Base-by-base conservation (phyloP, 2,113 vertebrate genomes). In the Chamaea fasciata region DNA sequence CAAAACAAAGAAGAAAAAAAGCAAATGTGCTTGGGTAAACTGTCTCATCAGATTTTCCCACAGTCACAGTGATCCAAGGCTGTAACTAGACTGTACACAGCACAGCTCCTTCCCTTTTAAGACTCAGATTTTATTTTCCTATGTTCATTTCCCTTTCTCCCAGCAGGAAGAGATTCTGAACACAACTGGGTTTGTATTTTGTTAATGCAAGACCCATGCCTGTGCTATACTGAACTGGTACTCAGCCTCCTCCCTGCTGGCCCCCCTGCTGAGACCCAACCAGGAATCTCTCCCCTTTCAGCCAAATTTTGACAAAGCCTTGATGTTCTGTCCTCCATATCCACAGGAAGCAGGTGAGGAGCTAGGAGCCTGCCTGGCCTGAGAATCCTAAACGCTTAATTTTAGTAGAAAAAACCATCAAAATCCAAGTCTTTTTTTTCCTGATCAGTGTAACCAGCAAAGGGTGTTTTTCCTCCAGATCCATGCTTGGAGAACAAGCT, bases 41-140 rank as follows among this genome's bases (percentile, higher is more conserved):
- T 27, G 31, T 63, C 89, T 87, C 86, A 88, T 95, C 68, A 24
- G 64, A 91, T 83, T 96, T 97, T 96, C 95, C 90, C 93, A 97
- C 93, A 92, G 73, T 92, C 70, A 75, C 53, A 83, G 67, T 15
- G 47, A 94, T 89, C 74, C 75, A 82, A 79, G 28, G 33, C 65
- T 89, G 39, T 81, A 93, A 84, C 69, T 30, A 79, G 35, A 62
- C 47, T 71, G 80, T 27, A 78, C 46, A 85, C 70, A 83, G 53
- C 55, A 83, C 26, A 85, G n/a, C 20, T 56, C 69, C 28, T 60
- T 86, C 80, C 68, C 52, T 75, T 90, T 82, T 76, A 93, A 93
- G 56, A 46, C 31, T 69, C 50, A 67, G 73, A 52, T 71, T 77
- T 87, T 79, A 74, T 86, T 95, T 95, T 49, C 69, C 71, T 53